Percentiles rank a stretch among this genome's conserved stretches.
phyloP scores from a whole-genome alignment of 2,113 vertebrate genomes.

The Lepidothrix coronata region DNA sequence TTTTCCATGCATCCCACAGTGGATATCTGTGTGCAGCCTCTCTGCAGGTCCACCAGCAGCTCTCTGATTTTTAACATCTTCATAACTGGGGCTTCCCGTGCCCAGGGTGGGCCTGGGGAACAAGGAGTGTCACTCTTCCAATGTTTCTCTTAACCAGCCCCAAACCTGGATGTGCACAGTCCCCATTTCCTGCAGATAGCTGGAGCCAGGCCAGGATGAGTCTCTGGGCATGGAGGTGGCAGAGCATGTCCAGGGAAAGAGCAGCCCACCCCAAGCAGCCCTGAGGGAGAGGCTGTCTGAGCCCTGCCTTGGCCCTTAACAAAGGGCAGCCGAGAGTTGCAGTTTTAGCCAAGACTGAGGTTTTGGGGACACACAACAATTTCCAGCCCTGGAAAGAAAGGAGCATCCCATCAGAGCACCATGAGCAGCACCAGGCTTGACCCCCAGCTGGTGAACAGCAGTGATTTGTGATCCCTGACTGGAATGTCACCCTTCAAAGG shows the following conservation, averaged over 20 bases:
- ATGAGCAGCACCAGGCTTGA: not conserved
- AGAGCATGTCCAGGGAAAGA: not conserved
- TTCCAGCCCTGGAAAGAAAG: not conserved
- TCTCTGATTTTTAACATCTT: not conserved
- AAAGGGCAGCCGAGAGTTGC: not conserved
- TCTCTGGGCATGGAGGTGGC: not conserved
- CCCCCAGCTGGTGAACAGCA: not conserved
- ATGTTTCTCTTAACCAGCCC: not conserved
- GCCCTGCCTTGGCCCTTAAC: fast-evolving
- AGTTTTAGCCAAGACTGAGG: not conserved
- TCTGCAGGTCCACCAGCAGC: not conserved
- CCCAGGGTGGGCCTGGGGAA: not conserved
- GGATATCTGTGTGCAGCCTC: not conserved
- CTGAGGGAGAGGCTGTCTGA: not conserved
- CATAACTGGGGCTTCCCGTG: not conserved
- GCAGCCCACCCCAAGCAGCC: not conserved
- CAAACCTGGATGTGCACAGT: not conserved
- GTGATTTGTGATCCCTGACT: not conserved
- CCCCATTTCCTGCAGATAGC: not conserved
- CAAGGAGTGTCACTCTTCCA: not conserved
- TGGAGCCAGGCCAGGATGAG: not conserved
- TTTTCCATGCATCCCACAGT: not conserved
- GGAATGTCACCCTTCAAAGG: not conserved
- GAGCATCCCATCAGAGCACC: not conserved
- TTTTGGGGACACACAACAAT: not conserved